Evolutionary conservation across 1,140 invertebrate species (phyloP).

Genomic region (Drosophila watanabei): DNA sequence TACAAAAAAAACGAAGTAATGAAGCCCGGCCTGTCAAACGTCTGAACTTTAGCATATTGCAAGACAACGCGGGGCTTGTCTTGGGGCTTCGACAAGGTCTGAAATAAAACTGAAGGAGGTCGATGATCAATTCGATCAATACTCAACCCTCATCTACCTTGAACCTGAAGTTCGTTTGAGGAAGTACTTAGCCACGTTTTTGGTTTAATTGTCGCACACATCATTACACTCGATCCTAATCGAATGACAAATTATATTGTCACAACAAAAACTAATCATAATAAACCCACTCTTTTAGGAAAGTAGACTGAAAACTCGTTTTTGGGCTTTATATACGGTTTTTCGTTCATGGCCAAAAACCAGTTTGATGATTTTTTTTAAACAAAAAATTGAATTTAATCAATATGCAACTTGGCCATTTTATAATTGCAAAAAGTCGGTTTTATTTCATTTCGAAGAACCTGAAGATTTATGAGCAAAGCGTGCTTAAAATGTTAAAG

Average conservation of each 20-base stretch:
- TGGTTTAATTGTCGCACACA: slow-evolving; percentile 27
- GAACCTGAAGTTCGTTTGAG: slow-evolving; percentile 37
- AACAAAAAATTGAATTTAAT: slow-evolving; percentile 52
- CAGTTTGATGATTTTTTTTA: slow-evolving; percentile 47
- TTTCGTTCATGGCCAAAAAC: slow-evolving; percentile 59
- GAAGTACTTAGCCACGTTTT: slow-evolving; percentile 36
- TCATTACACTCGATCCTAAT: not conserved
- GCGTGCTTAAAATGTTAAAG: slow-evolving; percentile 54
- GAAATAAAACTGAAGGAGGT: slow-evolving; percentile 9
- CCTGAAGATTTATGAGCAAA: slow-evolving; percentile 42
- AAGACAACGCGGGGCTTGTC: slow-evolving; percentile 54
- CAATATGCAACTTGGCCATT: slow-evolving; percentile 62
- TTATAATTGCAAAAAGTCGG: slow-evolving; percentile 45
- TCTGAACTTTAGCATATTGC: slow-evolving; percentile 77
- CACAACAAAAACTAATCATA: slow-evolving; percentile 14
- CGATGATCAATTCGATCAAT: slow-evolving; percentile 28
- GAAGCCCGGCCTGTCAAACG: slow-evolving; percentile 44
- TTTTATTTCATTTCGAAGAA: slow-evolving; percentile 20
- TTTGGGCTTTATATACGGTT: slow-evolving; percentile 48
- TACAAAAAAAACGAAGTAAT: slow-evolving; percentile 24
- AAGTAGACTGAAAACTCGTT: slow-evolving; percentile 69
- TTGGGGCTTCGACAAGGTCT: slow-evolving; percentile 60
- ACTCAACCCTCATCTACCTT: slow-evolving; percentile 22
- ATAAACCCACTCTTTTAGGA: slow-evolving; percentile 45
- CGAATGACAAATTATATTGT: slow-evolving; percentile 11